These are phyloP conservation scores for Hofmannophila pseudospretella DNA, from an alignment of 2,888 invertebrate species.

Conservation along the genomic window DNA sequence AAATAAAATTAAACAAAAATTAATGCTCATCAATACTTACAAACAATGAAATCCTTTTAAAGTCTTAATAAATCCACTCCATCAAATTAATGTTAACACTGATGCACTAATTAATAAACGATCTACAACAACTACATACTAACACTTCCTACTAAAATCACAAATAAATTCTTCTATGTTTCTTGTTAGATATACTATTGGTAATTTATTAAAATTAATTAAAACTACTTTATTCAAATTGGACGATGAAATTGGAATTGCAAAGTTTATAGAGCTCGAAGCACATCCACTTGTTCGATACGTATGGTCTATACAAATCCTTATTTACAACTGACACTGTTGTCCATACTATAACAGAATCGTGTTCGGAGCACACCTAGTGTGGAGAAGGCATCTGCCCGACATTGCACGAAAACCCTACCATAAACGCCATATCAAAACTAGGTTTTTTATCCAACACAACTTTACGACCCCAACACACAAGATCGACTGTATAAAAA, in stretches of 20 bases:
- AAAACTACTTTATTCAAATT: conserved; percentile 33
- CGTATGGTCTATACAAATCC: conserved; percentile 76
- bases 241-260: conserved; percentile 27
- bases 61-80: conserved; percentile 41
- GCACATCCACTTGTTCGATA: conserved; percentile 62
- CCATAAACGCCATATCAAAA: conserved; percentile 58
- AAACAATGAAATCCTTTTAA: conserved; percentile 47
- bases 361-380: conserved; percentile 60
- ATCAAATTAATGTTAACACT: conserved; percentile 50
- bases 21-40: too few species aligned
- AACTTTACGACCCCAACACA: conserved; percentile 69
- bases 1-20: too few species aligned
- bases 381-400: conserved; percentile 62
- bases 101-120: conserved; percentile 54
- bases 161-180: conserved; percentile 51
- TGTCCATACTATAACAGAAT: conserved; percentile 67
- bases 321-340: conserved; percentile 77
- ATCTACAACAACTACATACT: too few species aligned
- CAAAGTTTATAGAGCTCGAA: conserved; percentile 40
- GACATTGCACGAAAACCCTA: conserved; percentile 48
- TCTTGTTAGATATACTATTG: conserved; percentile 56
- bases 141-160: conserved; percentile 48
- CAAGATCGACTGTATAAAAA: conserved; percentile 70
- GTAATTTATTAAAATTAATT: conserved; percentile 8
- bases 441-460: conserved; percentile 61